These are phyloP conservation scores for Triplophysa dalaica DNA, from an alignment of 2,113 vertebrate species.

Conservation along the genomic window DNA sequence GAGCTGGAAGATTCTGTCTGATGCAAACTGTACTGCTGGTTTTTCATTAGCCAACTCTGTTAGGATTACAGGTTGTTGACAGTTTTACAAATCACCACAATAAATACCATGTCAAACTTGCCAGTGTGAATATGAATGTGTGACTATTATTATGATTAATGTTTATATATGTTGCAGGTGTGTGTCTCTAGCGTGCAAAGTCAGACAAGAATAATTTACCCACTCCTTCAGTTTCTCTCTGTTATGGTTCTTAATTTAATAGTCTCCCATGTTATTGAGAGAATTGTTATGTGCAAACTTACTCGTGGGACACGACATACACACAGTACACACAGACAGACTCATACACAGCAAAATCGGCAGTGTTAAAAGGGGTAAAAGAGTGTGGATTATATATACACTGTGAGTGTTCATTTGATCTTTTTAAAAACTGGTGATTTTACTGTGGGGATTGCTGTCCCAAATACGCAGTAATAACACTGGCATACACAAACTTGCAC, in stretches of 20 bases:
- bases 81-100: slow-evolving; percentile 9
- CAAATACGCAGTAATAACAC: slow-evolving; percentile 27
- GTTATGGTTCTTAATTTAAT: not conserved
- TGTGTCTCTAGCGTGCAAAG: not conserved
- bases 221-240: slow-evolving; percentile 9
- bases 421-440: too few species aligned
- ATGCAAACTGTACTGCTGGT: not conserved
- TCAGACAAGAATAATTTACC: not conserved
- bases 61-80: not conserved
- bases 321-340: slow-evolving; percentile 1
- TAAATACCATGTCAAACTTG: not conserved
- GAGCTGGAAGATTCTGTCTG: not conserved
- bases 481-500: not conserved
- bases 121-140: not conserved
- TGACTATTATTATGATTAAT: not conserved
- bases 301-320: not conserved
- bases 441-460: not conserved
- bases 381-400: too few species aligned
- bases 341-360: too few species aligned
- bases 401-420: too few species aligned
- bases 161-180: too few species aligned
- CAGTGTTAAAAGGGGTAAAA: too few species aligned
- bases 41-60: too few species aligned
- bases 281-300: not conserved
- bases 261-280: slow-evolving; percentile 5